Conservation (phyloP, 2,888 invertebrate species). For the Odontothrips loti region DNA sequence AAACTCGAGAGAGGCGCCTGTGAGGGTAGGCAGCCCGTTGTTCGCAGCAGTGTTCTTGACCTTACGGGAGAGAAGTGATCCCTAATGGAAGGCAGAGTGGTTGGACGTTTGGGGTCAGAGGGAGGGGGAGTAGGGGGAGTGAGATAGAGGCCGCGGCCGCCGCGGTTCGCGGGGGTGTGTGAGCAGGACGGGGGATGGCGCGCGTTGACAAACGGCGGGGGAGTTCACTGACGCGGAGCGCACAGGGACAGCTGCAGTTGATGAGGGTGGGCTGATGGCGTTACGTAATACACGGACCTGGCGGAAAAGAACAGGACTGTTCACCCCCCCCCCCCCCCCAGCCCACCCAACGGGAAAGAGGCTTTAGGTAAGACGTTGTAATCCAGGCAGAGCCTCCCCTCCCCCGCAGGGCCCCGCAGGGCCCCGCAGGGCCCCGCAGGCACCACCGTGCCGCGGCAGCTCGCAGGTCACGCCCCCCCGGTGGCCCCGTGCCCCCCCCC, state of each 20-base stretch:
- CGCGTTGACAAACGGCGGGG: slow-evolving; percentile 1
- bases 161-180: not conserved
- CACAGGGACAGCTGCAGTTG: not conserved
- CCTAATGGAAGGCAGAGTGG: not conserved
- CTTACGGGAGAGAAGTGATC: not conserved
- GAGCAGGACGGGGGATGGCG: not conserved
- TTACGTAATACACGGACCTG: not conserved
- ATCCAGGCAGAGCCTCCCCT: not conserved
- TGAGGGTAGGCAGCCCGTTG: too few relatives aligned
- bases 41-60: too few relatives aligned
- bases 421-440: not conserved
- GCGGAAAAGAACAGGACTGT: not conserved
- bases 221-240: not conserved
- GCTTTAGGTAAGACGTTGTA: slow-evolving; percentile 16
- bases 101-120: too few relatives aligned
- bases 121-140: too few relatives aligned
- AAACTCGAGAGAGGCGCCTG: too few relatives aligned
- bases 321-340: not conserved
- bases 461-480: not conserved
- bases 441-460: not conserved
- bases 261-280: not conserved
- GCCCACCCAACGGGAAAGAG: slow-evolving; percentile 1
- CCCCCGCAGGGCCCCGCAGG: not conserved
- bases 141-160: too few relatives aligned
- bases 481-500: not conserved